Evolutionary conservation across 2,113 vertebrate genomes (phyloP).

Genomic region (Oryzias javanicus): DNA sequence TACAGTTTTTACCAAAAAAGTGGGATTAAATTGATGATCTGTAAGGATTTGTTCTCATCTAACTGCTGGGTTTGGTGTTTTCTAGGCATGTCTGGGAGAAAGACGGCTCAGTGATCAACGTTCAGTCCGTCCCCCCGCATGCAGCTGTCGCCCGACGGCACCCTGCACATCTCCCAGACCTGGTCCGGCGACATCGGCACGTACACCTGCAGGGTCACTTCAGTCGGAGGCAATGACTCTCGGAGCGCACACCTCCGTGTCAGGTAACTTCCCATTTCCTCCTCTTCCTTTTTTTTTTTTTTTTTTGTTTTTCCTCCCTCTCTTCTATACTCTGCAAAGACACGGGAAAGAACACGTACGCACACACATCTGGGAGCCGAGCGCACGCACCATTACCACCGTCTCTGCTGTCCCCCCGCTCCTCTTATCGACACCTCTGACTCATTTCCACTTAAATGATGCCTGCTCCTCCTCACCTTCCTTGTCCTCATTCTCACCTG

Average conservation of each 20-base stretch:
- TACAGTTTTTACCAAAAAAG: no score
- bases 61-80: conserved; percentile 8
- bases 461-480: conserved; percentile 39
- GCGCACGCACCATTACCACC: not conserved
- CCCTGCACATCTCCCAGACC: conserved; percentile 96
- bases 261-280: conserved; percentile 74
- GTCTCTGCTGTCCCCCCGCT: conserved; percentile 6
- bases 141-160: conserved; percentile 82
- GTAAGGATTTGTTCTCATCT: not conserved
- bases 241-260: conserved; percentile 90
- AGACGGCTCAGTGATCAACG: conserved; percentile 78
- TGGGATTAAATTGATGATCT: not conserved
- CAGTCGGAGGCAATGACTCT: conserved; percentile 91
- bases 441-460: conserved; percentile 54
- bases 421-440: conserved; percentile 45
- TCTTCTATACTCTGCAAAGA: conserved; percentile 8
- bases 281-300: not conserved
- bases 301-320: not conserved
- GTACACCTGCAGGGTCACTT: conserved; percentile 92
- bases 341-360: conserved; percentile 18
- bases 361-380: not conserved
- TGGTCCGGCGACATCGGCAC: conserved; percentile 98
- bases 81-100: conserved; percentile 94
- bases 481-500: conserved; percentile 55
- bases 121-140: conserved; percentile 82